Percentiles rank a stretch among this genome's conserved stretches.
Conservation (phyloP, 2,888 invertebrate genomes). For the Lithophane leautieri region DNA sequence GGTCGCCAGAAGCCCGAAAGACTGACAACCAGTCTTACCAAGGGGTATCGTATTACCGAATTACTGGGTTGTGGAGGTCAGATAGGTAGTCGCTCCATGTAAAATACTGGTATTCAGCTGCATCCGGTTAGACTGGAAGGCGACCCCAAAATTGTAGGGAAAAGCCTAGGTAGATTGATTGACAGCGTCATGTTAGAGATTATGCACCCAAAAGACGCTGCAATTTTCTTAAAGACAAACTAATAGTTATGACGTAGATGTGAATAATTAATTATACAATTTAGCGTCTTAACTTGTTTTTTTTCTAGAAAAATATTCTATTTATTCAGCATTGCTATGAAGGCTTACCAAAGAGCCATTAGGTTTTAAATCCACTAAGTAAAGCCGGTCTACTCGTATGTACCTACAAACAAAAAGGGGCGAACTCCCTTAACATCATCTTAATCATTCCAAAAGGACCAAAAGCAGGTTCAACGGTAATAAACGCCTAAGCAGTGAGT, state of each 20-base stretch:
- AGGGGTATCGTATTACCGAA: too few relatives aligned
- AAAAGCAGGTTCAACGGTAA: conserved; percentile 45
- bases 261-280: background rate
- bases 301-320: background rate
- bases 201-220: background rate
- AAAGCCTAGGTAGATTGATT: too few relatives aligned
- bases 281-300: background rate
- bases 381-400: background rate
- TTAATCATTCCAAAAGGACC: conserved; percentile 48
- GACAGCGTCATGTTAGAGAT: background rate
- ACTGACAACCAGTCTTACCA: too few relatives aligned
- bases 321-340: background rate
- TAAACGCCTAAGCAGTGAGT: conserved; percentile 68
- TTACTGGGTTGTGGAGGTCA: too few relatives aligned
- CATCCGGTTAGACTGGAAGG: too few relatives aligned
- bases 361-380: too few relatives aligned
- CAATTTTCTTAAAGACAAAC: background rate
- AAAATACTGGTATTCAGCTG: too few relatives aligned
- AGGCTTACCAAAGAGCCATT: background rate
- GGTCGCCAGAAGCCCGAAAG: too few relatives aligned
- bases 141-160: too few relatives aligned
- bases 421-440: background rate
- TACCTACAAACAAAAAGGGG: background rate
- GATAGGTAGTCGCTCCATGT: too few relatives aligned
- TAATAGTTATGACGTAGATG: background rate